A percentile compares a stretch with the other conserved stretches of the same genome.
phyloP scores from a whole-genome alignment of 37 sponge, comb jelly and placozoan species.

The Haliclona indistincta region DNA sequence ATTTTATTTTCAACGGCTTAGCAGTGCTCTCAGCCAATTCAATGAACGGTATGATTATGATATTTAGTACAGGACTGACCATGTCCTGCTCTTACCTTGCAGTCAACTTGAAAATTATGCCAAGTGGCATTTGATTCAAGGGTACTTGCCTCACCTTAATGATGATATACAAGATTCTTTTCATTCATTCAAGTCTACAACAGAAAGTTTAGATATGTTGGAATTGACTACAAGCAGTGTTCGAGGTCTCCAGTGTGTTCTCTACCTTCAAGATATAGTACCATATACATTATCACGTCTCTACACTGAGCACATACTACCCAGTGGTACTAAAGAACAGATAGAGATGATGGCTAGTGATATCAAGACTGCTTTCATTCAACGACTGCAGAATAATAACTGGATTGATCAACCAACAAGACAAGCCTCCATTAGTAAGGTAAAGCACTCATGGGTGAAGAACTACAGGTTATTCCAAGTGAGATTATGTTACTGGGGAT shows the following conservation, averaged over 20 bases:
- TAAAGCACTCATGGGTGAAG: background rate
- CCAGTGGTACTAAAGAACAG: slow-evolving; percentile 9
- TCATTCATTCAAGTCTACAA: too few species aligned
- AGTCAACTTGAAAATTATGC: slow-evolving; percentile 56
- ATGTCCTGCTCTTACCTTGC: background rate
- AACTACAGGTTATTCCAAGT: too few species aligned
- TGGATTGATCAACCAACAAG: slow-evolving; percentile 59
- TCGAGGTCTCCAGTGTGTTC: slow-evolving; percentile 35
- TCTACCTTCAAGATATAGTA: slow-evolving; percentile 24
- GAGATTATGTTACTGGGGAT: too few species aligned
- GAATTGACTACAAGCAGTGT: background rate
- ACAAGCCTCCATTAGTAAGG: slow-evolving; percentile 43
- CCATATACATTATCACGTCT: slow-evolving; percentile 46
- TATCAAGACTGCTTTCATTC: slow-evolving; percentile 50
- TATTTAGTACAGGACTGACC: too few species aligned
- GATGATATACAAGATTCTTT: slow-evolving; percentile 11
- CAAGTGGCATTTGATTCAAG: slow-evolving; percentile 47
- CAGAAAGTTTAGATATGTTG: too few species aligned
- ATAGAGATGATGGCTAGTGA: slow-evolving; percentile 23
- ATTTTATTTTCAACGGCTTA: slow-evolving; percentile 37
- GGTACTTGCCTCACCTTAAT: slow-evolving; percentile 28
- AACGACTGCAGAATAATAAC: slow-evolving; percentile 20
- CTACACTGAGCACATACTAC: slow-evolving; percentile 32
- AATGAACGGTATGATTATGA: slow-evolving; percentile 5
- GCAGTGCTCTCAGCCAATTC: background rate